Conservation (phyloP, 1,140 invertebrate species). For the Drosophila bocqueti region DNA sequence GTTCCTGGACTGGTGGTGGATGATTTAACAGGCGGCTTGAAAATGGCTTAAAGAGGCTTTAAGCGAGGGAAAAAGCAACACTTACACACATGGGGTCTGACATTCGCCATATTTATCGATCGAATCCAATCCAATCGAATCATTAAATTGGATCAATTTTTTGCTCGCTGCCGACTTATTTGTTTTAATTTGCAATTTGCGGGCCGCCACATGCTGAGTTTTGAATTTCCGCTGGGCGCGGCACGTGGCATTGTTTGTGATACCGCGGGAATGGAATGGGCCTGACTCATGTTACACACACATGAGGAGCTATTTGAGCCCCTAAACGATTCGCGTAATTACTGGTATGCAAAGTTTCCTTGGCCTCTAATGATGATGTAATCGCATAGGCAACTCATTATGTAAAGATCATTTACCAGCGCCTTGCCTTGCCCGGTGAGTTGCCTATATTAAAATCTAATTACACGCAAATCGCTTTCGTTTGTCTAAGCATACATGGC, state of each 20-base stretch:
- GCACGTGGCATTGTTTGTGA: conserved; percentile 60
- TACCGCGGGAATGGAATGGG: conserved; percentile 35
- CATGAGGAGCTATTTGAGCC: conserved; percentile 40
- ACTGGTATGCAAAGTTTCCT: conserved; percentile 50
- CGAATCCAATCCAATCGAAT: conserved; percentile 50
- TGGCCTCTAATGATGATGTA: conserved; percentile 68
- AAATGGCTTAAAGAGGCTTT: conserved; percentile 66
- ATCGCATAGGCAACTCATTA: conserved; percentile 63
- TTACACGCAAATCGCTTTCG: conserved; percentile 56
- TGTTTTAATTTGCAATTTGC: conserved; percentile 73
- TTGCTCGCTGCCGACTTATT: conserved; percentile 37
- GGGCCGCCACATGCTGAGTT: conserved; percentile 69
- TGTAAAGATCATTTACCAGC: conserved; percentile 53
- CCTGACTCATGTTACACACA: conserved; percentile 58
- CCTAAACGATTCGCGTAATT: conserved; percentile 57
- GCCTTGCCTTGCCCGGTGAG: conserved; percentile 27
- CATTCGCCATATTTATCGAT: conserved; percentile 44
- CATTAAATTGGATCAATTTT: conserved; percentile 44
- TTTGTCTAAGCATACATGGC: conserved; percentile 19
- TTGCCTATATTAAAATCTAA: conserved; percentile 75
- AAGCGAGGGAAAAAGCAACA: conserved; percentile 13
- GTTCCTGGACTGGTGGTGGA: conserved; percentile 46
- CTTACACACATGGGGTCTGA: conserved; percentile 18
- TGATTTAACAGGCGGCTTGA: conserved; percentile 39
- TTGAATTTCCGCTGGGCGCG: conserved; percentile 68